phyloP scores from a whole-genome alignment of 2,113 vertebrate genomes.

The Tupaia chinensis region DNA sequence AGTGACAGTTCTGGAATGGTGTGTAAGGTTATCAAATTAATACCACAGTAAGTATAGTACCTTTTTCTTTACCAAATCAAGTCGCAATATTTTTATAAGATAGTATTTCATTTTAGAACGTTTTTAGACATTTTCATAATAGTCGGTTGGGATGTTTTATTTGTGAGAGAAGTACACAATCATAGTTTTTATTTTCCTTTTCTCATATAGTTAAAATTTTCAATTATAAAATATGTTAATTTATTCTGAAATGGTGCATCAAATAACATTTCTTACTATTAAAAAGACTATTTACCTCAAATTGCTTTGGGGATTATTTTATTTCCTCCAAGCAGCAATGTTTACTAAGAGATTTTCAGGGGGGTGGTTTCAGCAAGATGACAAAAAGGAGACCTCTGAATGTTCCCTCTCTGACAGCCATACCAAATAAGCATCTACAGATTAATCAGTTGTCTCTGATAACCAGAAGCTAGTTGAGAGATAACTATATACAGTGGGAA shows the following conservation, averaged over 20 bases:
- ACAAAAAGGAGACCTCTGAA: not conserved
- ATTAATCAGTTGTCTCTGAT: not conserved
- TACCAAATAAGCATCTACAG: not conserved
- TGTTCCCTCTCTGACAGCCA: not conserved
- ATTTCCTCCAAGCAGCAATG: not conserved
- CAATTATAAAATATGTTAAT: constrained; percentile 2
- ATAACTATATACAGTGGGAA: not conserved
- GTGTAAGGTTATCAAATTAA: not conserved
- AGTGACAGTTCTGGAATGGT: not conserved
- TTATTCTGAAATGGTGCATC: not conserved
- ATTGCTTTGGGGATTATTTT: not conserved
- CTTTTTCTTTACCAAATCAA: not conserved
- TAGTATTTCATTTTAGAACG: not conserved
- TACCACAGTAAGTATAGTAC: not conserved
- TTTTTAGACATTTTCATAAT: not conserved
- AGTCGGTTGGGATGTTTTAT: not conserved
- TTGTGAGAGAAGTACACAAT: not conserved
- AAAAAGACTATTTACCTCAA: not conserved
- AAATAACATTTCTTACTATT: not conserved
- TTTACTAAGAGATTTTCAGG: not conserved
- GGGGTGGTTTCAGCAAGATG: not conserved
- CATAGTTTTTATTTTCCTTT: constrained; percentile 1
- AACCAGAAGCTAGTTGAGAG: not conserved
- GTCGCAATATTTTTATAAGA: not conserved
- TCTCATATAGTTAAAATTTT: not conserved